phyloP scores from a whole-genome alignment of 2,797 vertebrate genomes.

The Pelodytes ibericus region DNA sequence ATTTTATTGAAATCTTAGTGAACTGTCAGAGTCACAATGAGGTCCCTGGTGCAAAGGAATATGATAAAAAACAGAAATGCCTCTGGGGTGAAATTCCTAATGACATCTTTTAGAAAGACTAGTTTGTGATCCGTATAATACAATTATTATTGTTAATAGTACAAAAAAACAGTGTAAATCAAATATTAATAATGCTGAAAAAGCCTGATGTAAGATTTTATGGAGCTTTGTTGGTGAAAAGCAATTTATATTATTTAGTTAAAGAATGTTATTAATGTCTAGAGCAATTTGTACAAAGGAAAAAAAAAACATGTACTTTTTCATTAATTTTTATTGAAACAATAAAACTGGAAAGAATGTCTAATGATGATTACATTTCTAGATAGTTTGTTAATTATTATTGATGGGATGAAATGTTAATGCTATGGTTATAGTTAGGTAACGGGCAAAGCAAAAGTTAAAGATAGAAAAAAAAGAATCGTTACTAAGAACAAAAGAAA shows the following conservation, averaged over 20 bases:
- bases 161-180: conserved; percentile 7
- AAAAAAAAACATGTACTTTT: neutral
- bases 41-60: conserved; percentile 46
- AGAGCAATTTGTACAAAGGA: neutral
- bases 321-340: conserved; percentile 11
- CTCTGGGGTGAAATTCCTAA: conserved; percentile 28
- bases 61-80: conserved; percentile 43
- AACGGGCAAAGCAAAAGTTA: neutral
- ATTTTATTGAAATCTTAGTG: conserved; percentile 56
- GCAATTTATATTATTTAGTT: conserved; percentile 2
- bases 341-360: neutral
- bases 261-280: neutral
- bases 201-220: neutral
- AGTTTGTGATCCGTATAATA: conserved; percentile 22
- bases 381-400: neutral
- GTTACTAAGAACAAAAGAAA: conserved; percentile 31
- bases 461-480: neutral
- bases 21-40: conserved; percentile 55
- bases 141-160: conserved; percentile 24
- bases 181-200: conserved; percentile 12
- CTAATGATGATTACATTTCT: conserved; percentile 5
- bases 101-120: conserved; percentile 39
- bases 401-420: neutral
- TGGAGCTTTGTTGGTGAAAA: neutral
- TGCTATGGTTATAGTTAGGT: neutral